A percentile compares a stretch with the other conserved stretches of the same genome.
Evolutionary conservation across 2,888 invertebrate species (phyloP).

Genomic region (Leptogaster cylindrica): DNA sequence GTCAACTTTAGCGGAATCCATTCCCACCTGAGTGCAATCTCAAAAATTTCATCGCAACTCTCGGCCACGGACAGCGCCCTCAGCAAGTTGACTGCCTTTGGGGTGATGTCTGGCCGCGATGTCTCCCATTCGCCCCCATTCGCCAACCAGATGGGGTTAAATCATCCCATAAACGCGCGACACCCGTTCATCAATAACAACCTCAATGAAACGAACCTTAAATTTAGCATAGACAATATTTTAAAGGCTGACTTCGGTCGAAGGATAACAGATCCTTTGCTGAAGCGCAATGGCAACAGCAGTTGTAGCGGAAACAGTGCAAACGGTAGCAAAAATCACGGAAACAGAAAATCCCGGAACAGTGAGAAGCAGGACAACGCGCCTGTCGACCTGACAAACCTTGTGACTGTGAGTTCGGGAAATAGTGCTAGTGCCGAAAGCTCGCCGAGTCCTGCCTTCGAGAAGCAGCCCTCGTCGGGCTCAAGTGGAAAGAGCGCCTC

Average conservation of each 20-base stretch:
- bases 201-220: constrained; percentile 68
- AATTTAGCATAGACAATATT: constrained; percentile 88
- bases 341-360: background rate
- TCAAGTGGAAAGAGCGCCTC: constrained; percentile 47
- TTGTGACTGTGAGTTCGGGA: background rate
- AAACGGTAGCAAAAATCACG: constrained; percentile 48
- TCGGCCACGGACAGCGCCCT: constrained; percentile 54
- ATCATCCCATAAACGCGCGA: constrained; percentile 55
- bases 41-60: constrained; percentile 65
- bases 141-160: constrained; percentile 49
- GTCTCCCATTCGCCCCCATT: constrained; percentile 45
- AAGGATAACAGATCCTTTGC: constrained; percentile 72
- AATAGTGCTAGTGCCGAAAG: constrained; percentile 28
- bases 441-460: constrained; percentile 42
- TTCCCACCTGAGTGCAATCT: constrained; percentile 72
- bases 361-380: constrained; percentile 34
- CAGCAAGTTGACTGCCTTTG: constrained; percentile 58
- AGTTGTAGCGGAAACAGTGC: background rate
- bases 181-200: constrained; percentile 56
- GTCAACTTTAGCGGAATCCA: constrained; percentile 65
- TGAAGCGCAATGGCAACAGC: constrained; percentile 59
- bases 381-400: constrained; percentile 44
- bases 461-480: constrained; percentile 41
- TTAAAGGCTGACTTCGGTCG: constrained; percentile 84
- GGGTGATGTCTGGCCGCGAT: constrained; percentile 46